A percentile compares a stretch with the other conserved stretches of the same genome.
Evolutionary conservation across 1,140 invertebrate genomes (phyloP).

Genomic region (Pissodes strobi): DNA sequence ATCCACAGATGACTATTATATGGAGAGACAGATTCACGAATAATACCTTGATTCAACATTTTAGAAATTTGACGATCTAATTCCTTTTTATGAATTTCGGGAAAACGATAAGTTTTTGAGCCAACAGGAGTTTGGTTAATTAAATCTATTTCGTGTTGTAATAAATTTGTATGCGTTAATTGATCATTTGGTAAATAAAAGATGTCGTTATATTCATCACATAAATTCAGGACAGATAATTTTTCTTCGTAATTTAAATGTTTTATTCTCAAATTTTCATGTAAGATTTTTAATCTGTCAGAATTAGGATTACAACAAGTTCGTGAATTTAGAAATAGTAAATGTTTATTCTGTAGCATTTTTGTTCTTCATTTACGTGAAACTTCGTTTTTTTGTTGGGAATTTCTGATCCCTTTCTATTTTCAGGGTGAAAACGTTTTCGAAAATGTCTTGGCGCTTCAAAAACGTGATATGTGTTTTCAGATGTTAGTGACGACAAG

Average conservation of each 20-base stretch:
- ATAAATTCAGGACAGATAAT: conserved; percentile 16
- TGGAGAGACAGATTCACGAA: no score
- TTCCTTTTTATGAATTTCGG: conserved; percentile 51
- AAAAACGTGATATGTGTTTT: no score
- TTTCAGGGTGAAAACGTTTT: no score
- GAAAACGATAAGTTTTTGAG: conserved; percentile 50
- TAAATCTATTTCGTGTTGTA: conserved; percentile 45
- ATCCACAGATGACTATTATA: no score
- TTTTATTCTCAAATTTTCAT: conserved; percentile 27
- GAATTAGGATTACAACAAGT: neutral
- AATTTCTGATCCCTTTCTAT: no score
- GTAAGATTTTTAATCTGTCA: no score
- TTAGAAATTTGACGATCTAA: no score
- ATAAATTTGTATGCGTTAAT: conserved; percentile 32
- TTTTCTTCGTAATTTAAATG: conserved; percentile 43
- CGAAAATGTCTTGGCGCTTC: no score
- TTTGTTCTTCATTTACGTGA: no score
- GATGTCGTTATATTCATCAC: conserved; percentile 39
- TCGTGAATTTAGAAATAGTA: neutral
- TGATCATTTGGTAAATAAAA: conserved; percentile 40
- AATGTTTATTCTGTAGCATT: conserved; percentile 6
- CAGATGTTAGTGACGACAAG: no score
- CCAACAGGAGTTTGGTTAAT: conserved; percentile 40
- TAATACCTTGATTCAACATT: no score
- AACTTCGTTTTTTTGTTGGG: no score